Evolutionary conservation across 37 sponge, comb jelly and placozoan species (phyloP).

Genomic region (Cliona cf. orientalis): DNA sequence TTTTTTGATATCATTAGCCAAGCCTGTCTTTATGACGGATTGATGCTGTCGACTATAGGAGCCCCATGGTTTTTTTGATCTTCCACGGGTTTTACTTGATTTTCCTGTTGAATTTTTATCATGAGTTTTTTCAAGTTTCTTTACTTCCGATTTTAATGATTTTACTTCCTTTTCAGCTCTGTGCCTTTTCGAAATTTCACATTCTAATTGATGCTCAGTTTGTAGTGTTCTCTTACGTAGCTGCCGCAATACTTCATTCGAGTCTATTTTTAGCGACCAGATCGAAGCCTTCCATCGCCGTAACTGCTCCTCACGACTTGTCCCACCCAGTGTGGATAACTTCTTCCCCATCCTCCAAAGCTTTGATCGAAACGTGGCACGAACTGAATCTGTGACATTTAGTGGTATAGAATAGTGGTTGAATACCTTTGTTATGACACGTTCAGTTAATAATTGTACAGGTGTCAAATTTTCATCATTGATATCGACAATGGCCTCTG

Average conservation of each 20-base stretch:
- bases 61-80: background rate
- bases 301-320: background rate
- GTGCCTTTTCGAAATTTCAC: background rate
- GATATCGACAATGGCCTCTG: background rate
- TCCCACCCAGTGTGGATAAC: background rate
- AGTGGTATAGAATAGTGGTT: constrained; percentile 3
- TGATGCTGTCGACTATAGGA: constrained; percentile 8
- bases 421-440: constrained; percentile 25
- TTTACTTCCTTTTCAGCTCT: background rate
- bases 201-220: constrained; percentile 5
- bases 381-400: constrained; percentile 2
- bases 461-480: background rate
- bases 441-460: background rate
- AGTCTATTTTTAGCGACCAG: background rate
- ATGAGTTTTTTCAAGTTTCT: background rate
- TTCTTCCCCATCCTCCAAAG: constrained; percentile 28
- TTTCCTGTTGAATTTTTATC: background rate
- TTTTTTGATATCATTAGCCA: background rate
- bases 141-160: background rate
- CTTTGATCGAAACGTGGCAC: constrained; percentile 9
- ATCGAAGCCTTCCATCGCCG: constrained; percentile 2
- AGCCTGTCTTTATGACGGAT: background rate
- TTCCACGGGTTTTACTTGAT: background rate
- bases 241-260: background rate
- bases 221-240: background rate